These are phyloP conservation scores for Sinhomidia bicolor DNA, from an alignment of 2,888 invertebrate species.

Conservation along the genomic window DNA sequence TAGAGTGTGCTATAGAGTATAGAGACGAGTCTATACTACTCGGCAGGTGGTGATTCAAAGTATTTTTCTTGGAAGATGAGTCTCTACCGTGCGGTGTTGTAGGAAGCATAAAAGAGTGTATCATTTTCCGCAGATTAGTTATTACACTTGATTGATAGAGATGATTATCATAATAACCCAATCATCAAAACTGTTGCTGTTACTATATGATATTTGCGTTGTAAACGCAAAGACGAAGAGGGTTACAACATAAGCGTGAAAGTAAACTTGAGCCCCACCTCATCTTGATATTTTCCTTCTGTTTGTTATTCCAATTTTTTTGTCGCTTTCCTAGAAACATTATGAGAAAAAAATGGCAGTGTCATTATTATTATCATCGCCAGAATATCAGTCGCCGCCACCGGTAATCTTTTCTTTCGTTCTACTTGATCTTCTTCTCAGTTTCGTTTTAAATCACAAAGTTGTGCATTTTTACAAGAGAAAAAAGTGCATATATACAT, in stretches of 20 bases:
- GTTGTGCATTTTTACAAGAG: neutral
- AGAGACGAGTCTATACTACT: too few species aligned
- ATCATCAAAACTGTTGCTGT: neutral
- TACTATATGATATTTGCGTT: neutral
- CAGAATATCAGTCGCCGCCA: neutral
- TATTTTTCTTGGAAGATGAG: too few species aligned
- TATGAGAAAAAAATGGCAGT: slow-evolving; percentile 1
- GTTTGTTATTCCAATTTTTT: neutral
- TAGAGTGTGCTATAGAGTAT: too few species aligned
- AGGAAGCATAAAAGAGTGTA: neutral
- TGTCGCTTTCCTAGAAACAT: neutral
- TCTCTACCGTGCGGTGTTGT: neutral
- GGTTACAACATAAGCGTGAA: neutral
- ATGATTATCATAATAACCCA: neutral
- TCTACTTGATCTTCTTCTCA: neutral
- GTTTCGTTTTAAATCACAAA: neutral
- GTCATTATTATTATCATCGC: neutral
- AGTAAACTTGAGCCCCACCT: neutral
- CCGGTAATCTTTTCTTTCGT: neutral
- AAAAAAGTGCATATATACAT: too few species aligned
- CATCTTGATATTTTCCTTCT: neutral
- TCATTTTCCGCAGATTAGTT: neutral
- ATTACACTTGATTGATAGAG: slow-evolving; percentile 1
- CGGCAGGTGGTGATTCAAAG: too few species aligned
- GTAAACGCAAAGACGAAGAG: neutral